phyloP scores from a whole-genome alignment of 2,888 invertebrate genomes.

The Sphaeridia pumilis region DNA sequence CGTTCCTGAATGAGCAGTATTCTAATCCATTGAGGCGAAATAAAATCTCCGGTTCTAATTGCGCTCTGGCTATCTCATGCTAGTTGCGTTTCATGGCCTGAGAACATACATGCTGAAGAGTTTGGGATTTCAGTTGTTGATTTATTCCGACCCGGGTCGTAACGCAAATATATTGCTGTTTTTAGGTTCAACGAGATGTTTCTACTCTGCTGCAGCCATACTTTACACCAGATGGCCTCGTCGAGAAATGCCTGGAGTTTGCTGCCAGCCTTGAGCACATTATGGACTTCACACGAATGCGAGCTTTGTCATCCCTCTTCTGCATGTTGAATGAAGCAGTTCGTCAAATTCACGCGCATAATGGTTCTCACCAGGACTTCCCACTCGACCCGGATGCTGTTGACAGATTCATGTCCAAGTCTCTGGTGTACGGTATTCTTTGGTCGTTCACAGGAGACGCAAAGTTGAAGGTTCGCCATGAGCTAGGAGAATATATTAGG shows the following conservation, averaged over 20 bases:
- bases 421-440: constrained; percentile 79
- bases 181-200: constrained; percentile 73
- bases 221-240: constrained; percentile 84
- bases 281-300: constrained; percentile 96
- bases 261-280: constrained; percentile 89
- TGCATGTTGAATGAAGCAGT: constrained; percentile 95
- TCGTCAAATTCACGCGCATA: constrained; percentile 58
- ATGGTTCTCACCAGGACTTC: constrained; percentile 87
- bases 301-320: constrained; percentile 89
- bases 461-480: constrained; percentile 85
- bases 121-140: not conserved
- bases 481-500: constrained; percentile 89
- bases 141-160: too few relatives aligned
- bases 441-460: constrained; percentile 99
- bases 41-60: constrained; percentile 3
- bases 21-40: constrained; percentile 10
- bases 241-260: constrained; percentile 82
- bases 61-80: not conserved
- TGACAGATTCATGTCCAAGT: constrained; percentile 87
- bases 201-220: constrained; percentile 71
- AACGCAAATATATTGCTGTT: not conserved
- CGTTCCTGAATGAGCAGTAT: not conserved
- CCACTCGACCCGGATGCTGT: constrained; percentile 83
- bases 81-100: not conserved
- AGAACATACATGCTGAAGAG: not conserved